These are phyloP conservation scores for Poecilia wingei DNA, from an alignment of 2,797 vertebrate species.

Conservation along the genomic window DNA sequence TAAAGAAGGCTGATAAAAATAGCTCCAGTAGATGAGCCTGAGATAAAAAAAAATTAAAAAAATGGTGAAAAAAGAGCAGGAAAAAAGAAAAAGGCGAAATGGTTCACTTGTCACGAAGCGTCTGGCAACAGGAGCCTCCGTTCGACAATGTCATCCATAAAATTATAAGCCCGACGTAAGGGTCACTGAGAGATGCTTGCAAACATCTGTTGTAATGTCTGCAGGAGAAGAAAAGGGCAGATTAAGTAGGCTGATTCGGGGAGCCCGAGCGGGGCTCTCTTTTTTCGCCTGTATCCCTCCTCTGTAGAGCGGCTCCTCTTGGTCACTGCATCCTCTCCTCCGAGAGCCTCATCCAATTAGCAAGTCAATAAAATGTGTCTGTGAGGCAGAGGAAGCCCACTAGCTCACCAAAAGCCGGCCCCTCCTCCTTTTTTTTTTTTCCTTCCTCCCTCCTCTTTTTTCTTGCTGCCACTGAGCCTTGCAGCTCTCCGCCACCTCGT, in stretches of 20 bases:
- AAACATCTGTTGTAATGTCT: slow-evolving; percentile 75
- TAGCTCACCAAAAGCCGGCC: slow-evolving; percentile 66
- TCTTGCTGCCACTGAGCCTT: slow-evolving; percentile 61
- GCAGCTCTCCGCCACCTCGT: slow-evolving; percentile 56
- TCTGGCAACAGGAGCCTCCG: slow-evolving; percentile 73
- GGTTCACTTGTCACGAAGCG: slow-evolving; percentile 79
- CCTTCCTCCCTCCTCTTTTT: slow-evolving; percentile 56
- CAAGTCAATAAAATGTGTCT: slow-evolving; percentile 84
- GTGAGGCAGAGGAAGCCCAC: slow-evolving; percentile 77
- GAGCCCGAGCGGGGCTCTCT: slow-evolving; percentile 50
- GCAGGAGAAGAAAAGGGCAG: slow-evolving; percentile 14
- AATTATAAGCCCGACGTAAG: slow-evolving; percentile 63
- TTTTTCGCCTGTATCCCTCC: slow-evolving; percentile 56
- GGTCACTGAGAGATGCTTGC: slow-evolving; percentile 66
- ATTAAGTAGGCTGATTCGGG: slow-evolving; percentile 46
- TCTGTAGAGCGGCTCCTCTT: slow-evolving; percentile 69
- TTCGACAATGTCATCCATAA: slow-evolving; percentile 78
- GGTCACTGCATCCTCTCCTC: slow-evolving; percentile 79
- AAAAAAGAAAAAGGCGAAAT: slow-evolving; percentile 60
- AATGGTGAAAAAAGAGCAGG: slow-evolving; percentile 36
- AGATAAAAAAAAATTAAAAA: slow-evolving; percentile 45
- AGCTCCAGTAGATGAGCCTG: slow-evolving; percentile 43
- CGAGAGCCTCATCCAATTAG: slow-evolving; percentile 83
- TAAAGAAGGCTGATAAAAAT: slow-evolving; percentile 46
- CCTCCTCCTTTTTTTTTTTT: slow-evolving; percentile 66